Percentiles rank a stretch among this genome's conserved stretches.
These are phyloP conservation scores for Myotis yumanensis DNA, from an alignment of 2,113 vertebrate genomes.

Conservation along the genomic window DNA sequence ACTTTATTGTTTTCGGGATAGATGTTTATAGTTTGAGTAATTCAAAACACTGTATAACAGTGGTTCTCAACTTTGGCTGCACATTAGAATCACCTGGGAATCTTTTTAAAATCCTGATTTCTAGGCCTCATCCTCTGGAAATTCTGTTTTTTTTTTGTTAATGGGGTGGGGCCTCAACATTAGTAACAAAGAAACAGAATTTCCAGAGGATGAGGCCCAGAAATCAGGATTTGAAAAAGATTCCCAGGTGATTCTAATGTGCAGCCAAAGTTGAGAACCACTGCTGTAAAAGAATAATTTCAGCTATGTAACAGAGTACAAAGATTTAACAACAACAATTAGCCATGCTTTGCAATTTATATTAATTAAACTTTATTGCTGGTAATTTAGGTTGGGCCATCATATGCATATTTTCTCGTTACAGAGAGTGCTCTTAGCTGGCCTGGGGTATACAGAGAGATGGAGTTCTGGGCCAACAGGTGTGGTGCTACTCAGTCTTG, in stretches of 20 bases:
- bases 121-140: too few species aligned
- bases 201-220: too few species aligned
- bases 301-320: not conserved
- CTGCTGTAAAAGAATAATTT: constrained; percentile 13
- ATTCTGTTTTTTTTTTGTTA: too few species aligned
- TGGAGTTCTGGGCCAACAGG: not conserved
- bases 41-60: not conserved
- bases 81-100: too few species aligned
- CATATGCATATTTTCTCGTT: not conserved
- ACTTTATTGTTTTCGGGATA: not conserved
- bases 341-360: constrained; percentile 48
- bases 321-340: constrained; percentile 13
- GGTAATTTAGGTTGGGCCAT: constrained; percentile 34
- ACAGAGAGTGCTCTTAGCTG: not conserved
- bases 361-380: constrained; percentile 22
- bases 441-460: not conserved
- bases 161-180: too few species aligned
- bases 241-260: too few species aligned
- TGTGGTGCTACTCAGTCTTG: not conserved
- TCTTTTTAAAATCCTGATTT: too few species aligned
- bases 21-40: constrained; percentile 26
- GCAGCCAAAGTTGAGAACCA: too few species aligned
- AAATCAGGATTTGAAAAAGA: too few species aligned
- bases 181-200: too few species aligned
- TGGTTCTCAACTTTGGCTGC: too few species aligned